A percentile compares a stretch with the other conserved stretches of the same genome.
Conservation (phyloP, 2,888 invertebrate genomes). For the Vesta saturnalis region DNA sequence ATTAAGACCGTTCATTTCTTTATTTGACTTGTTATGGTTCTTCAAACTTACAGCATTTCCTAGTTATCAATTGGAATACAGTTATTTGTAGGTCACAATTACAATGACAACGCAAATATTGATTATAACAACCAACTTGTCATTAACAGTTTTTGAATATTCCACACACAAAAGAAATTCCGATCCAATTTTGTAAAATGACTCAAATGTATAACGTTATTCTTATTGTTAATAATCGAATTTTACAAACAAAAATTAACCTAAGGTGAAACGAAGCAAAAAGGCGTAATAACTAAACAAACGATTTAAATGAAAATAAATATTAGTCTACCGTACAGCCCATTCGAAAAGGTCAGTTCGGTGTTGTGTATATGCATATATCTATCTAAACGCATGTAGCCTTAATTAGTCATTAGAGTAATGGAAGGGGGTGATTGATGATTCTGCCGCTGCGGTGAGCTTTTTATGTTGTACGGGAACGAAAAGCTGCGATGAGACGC, state of each 20-base stretch:
- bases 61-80: too few species aligned
- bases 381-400: conserved; percentile 48
- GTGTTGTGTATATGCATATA: conserved; percentile 15
- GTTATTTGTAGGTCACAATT: too few species aligned
- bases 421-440: conserved; percentile 46
- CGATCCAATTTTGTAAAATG: too few species aligned
- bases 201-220: too few species aligned
- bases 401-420: conserved; percentile 49
- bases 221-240: background rate
- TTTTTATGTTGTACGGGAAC: conserved; percentile 50
- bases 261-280: conserved; percentile 16
- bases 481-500: conserved; percentile 47
- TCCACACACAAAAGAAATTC: too few species aligned
- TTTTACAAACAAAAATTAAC: conserved; percentile 17
- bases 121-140: too few species aligned
- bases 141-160: too few species aligned
- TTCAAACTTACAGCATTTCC: too few species aligned
- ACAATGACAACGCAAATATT: too few species aligned
- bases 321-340: conserved; percentile 26
- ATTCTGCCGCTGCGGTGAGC: conserved; percentile 48
- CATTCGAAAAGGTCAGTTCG: conserved; percentile 36
- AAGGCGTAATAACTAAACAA: conserved; percentile 22
- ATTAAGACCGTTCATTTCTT: too few species aligned
- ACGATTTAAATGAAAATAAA: conserved; percentile 34
- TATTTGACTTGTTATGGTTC: too few species aligned